phyloP scores from a whole-genome alignment of 1,140 invertebrate genomes.

The Medauroidea extradentata region DNA sequence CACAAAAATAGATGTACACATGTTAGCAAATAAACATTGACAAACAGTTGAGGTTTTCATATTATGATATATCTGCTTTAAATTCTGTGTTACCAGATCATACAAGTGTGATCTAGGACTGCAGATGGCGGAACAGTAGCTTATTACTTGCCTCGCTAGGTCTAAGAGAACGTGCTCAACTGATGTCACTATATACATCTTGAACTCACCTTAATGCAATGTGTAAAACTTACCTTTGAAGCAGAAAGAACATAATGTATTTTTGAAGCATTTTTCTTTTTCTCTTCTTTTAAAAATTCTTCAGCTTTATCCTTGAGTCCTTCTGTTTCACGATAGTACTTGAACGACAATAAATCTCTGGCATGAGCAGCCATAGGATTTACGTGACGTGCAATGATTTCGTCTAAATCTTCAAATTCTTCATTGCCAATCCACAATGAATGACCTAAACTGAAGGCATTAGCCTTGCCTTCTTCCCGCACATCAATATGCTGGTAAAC shows the following conservation, averaged over 20 bases:
- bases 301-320: conserved; percentile 83
- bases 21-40: too few species aligned
- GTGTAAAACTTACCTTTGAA: conserved; percentile 52
- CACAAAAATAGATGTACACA: too few species aligned
- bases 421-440: conserved; percentile 82
- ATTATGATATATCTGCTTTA: too few species aligned
- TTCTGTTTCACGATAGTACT: conserved; percentile 76
- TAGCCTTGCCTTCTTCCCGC: conserved; percentile 93
- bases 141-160: too few species aligned
- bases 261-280: conserved; percentile 76
- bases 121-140: too few species aligned
- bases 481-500: conserved; percentile 97
- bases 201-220: too few species aligned
- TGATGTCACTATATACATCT: too few species aligned
- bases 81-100: too few species aligned
- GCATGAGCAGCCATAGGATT: conserved; percentile 93
- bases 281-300: conserved; percentile 80
- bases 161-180: too few species aligned
- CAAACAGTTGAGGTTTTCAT: too few species aligned
- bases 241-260: conserved; percentile 91
- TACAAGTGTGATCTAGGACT: too few species aligned
- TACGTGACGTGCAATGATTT: conserved; percentile 95
- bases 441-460: conserved; percentile 90
- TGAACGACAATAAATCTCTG: conserved; percentile 85
- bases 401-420: conserved; percentile 97